Conservation (phyloP, 2,888 invertebrate species). For the Drosophila neotestacea region DNA sequence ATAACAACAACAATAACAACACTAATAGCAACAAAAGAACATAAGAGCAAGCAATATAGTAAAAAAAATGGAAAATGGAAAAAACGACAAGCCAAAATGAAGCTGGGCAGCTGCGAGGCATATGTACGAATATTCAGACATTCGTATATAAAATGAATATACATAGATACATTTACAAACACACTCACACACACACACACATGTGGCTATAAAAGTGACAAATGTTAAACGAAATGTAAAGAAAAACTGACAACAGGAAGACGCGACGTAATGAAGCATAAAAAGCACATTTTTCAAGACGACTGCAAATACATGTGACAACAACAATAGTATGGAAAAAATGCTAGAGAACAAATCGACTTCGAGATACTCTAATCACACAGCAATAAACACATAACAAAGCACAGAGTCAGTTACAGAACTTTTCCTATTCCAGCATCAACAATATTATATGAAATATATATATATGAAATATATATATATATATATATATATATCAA, state of each 20-base stretch:
- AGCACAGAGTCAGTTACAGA: no score
- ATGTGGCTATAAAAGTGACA: slow-evolving; percentile 79
- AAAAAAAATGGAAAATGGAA: slow-evolving; percentile 26
- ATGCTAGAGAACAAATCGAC: not conserved
- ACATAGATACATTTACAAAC: slow-evolving; percentile 26
- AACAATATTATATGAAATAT: no score
- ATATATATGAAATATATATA: no score
- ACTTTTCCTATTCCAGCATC: no score
- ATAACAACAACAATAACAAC: slow-evolving; percentile 53
- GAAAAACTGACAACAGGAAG: slow-evolving; percentile 80
- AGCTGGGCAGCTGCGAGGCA: slow-evolving; percentile 78
- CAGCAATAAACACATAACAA: no score
- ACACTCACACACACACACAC: slow-evolving; percentile 34
- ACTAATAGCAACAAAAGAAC: slow-evolving; percentile 18
- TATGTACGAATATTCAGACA: slow-evolving; percentile 48
- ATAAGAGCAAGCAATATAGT: slow-evolving; percentile 39
- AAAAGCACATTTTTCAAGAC: slow-evolving; percentile 77
- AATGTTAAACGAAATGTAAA: slow-evolving; percentile 81
- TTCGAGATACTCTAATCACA: not conserved
- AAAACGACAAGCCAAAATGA: slow-evolving; percentile 62
- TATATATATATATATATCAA: no score
- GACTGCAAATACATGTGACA: slow-evolving; percentile 58
- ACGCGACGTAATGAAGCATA: slow-evolving; percentile 80
- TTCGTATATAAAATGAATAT: slow-evolving; percentile 28
- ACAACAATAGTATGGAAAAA: slow-evolving; percentile 4